Percentiles rank a stretch among this genome's conserved stretches.
These are phyloP conservation scores for Ophiothrix spiculata DNA, from an alignment of 35 echinoderm and acorn worm species.

Conservation along the genomic window DNA sequence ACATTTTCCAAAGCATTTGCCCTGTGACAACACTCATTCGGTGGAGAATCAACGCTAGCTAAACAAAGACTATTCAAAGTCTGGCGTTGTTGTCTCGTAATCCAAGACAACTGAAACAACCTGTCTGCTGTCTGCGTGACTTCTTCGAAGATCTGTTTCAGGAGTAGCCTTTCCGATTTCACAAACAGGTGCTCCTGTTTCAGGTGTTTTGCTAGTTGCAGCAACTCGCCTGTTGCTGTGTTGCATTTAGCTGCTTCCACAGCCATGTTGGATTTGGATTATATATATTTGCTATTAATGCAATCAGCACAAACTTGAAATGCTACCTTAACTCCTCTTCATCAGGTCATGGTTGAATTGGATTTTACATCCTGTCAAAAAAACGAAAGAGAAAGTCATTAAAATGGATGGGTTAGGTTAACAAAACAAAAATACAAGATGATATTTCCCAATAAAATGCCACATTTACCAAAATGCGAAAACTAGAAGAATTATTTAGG, in stretches of 20 bases:
- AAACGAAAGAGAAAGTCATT: too few species aligned
- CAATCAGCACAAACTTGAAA: too few species aligned
- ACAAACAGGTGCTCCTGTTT: slow-evolving; percentile 89
- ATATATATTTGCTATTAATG: too few species aligned
- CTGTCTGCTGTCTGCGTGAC: slow-evolving; percentile 72
- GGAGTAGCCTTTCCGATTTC: slow-evolving; percentile 74
- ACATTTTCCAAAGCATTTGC: slow-evolving; percentile 90
- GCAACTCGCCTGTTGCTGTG: slow-evolving; percentile 36
- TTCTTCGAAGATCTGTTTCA: slow-evolving; percentile 65
- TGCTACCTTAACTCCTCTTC: too few species aligned
- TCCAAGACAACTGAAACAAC: slow-evolving; percentile 79
- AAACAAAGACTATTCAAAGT: slow-evolving; percentile 74
- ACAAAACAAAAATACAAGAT: too few species aligned
- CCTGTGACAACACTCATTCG: slow-evolving; percentile 73
- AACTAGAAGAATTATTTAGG: too few species aligned
- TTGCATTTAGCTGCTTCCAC: not conserved
- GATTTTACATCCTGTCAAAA: too few species aligned
- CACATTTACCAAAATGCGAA: too few species aligned
- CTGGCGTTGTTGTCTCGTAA: slow-evolving; percentile 85
- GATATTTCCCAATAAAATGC: too few species aligned
- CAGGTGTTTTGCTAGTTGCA: slow-evolving; percentile 72
- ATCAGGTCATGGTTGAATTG: too few species aligned
- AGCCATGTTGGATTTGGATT: not conserved
- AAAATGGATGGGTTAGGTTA: too few species aligned
- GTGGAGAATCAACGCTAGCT: slow-evolving; percentile 60